Evolutionary conservation across 64 coral and sea anemone species (phyloP).

Genomic region (Porites lutea): DNA sequence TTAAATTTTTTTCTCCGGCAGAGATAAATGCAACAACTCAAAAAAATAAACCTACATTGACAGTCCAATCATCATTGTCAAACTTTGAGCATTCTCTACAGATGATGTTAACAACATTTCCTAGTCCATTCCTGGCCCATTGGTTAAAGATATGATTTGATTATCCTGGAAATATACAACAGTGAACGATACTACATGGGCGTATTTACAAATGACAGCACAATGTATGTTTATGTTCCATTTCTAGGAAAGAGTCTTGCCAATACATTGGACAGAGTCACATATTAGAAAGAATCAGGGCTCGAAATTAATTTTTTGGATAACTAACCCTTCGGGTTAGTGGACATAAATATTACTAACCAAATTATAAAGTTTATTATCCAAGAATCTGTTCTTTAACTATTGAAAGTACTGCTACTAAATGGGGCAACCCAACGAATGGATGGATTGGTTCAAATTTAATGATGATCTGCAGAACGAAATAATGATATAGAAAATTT

Average conservation of each 20-base stretch:
- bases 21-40: not conserved
- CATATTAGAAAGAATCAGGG: slow-evolving; percentile 1
- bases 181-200: not conserved
- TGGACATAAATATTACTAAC: too few species aligned
- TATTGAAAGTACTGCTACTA: too few species aligned
- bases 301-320: too few species aligned
- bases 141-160: slow-evolving; percentile 7
- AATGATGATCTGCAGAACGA: too few species aligned
- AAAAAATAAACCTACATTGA: not conserved
- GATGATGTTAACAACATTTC: not conserved
- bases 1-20: not conserved
- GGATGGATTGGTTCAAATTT: too few species aligned
- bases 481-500: too few species aligned
- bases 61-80: not conserved
- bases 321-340: too few species aligned
- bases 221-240: slow-evolving; percentile 7
- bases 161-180: slow-evolving; percentile 1
- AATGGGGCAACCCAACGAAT: too few species aligned
- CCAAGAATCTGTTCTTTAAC: too few species aligned
- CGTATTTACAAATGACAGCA: not conserved
- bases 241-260: slow-evolving; percentile 1
- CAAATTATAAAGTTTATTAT: too few species aligned
- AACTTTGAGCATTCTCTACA: not conserved
- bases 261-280: not conserved
- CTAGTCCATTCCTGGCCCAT: not conserved